Percentiles rank a stretch among this genome's conserved stretches.
These are phyloP conservation scores for Tenualosa thibaudeaui DNA, from an alignment of 2,797 vertebrate genomes.

Conservation along the genomic window DNA sequence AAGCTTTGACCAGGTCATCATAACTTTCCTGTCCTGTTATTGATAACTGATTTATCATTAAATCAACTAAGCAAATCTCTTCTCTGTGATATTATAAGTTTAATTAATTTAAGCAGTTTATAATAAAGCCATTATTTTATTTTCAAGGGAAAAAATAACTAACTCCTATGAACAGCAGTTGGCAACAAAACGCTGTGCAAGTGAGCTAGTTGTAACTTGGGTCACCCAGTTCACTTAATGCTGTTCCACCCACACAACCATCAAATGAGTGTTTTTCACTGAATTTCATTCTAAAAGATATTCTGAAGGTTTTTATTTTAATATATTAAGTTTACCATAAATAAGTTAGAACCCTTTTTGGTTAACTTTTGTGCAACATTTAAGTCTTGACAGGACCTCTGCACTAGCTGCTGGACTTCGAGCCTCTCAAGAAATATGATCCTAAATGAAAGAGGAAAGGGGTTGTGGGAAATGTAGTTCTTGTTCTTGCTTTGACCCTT, in stretches of 20 bases:
- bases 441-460: neutral
- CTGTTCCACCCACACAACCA: neutral
- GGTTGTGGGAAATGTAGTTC: conserved; percentile 6
- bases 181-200: neutral
- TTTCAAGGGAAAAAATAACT: too few species aligned
- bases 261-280: neutral
- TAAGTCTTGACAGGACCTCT: neutral
- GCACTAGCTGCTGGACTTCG: neutral
- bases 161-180: too few species aligned
- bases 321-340: neutral
- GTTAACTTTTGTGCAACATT: neutral
- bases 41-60: too few species aligned
- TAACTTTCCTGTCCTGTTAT: neutral
- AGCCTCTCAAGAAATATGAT: neutral
- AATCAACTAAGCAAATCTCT: too few species aligned
- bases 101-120: too few species aligned
- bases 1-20: neutral
- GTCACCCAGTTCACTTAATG: too few species aligned
- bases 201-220: too few species aligned
- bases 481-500: neutral
- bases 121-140: too few species aligned
- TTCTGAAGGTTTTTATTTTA: too few species aligned
- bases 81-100: too few species aligned
- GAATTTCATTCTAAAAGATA: neutral
- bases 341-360: neutral